Evolutionary conservation across 2,113 vertebrate genomes (phyloP).

Genomic region (Clupea harengus): DNA sequence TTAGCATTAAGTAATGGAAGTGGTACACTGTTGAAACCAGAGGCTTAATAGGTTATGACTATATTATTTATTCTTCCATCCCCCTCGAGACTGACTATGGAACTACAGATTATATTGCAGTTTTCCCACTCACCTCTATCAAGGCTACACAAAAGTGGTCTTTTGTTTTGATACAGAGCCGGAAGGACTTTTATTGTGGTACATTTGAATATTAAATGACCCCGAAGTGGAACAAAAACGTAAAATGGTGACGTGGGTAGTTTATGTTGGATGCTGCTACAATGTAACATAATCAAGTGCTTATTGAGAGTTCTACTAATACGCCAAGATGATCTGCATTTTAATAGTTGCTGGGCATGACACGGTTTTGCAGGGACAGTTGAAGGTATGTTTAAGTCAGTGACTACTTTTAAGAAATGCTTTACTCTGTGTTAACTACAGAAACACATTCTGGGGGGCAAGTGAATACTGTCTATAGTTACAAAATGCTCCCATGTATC

Average conservation of each 20-base stretch:
- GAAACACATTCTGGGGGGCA: not conserved
- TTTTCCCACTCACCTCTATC: no score
- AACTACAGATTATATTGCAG: no score
- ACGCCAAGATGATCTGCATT: conserved; percentile 71
- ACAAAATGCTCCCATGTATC: no score
- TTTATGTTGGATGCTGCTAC: not conserved
- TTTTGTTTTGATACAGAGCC: not conserved
- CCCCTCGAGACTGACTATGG: no score
- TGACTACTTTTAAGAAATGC: no score
- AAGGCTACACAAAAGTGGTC: not conserved
- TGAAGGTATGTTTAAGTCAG: conserved; percentile 64
- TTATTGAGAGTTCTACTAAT: not conserved
- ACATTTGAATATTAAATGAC: not conserved
- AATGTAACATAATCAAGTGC: not conserved
- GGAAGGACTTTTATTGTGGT: not conserved
- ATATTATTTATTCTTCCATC: no score
- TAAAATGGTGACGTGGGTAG: not conserved
- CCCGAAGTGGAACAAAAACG: not conserved
- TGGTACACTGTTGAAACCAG: no score
- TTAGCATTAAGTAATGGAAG: no score
- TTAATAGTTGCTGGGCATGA: conserved; percentile 78
- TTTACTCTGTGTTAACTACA: not conserved
- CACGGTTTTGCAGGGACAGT: conserved; percentile 72
- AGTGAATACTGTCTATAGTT: no score
- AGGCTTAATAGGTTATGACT: no score